phyloP scores from a whole-genome alignment of 2,113 vertebrate genomes.

The Guaruba guarouba region DNA sequence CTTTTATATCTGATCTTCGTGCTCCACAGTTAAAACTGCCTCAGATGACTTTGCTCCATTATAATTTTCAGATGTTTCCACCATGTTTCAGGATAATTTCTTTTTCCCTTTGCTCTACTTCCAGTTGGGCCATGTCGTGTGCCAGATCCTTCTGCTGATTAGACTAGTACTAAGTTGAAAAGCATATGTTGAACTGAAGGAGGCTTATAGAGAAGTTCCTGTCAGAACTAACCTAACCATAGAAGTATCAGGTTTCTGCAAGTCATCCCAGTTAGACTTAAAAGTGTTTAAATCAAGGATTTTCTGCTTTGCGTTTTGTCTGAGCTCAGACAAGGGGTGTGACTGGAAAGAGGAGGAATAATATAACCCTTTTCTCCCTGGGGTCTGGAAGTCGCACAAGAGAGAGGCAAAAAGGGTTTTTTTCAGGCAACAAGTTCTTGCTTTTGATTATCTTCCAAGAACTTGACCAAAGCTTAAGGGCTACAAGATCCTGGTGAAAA shows the following conservation, averaged over 20 bases:
- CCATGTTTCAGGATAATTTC: not conserved
- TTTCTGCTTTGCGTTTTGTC: not conserved
- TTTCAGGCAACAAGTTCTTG: not conserved
- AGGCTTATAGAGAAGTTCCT: not conserved
- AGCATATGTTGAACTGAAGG: not conserved
- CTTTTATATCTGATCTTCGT: not conserved
- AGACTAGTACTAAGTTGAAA: not conserved
- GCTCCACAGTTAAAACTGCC: not conserved
- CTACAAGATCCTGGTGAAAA: not conserved
- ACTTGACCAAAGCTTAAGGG: not conserved
- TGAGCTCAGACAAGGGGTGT: not conserved
- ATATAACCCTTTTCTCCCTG: not conserved
- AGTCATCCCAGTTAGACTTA: not conserved
- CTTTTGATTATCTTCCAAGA: not conserved
- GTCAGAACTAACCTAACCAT: not conserved
- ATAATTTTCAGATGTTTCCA: not conserved
- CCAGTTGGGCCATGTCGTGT: not conserved
- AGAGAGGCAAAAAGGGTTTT: not conserved
- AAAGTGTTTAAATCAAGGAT: not conserved
- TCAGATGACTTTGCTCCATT: not conserved
- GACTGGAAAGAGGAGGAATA: not conserved
- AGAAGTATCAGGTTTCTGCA: not conserved
- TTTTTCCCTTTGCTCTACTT: not conserved
- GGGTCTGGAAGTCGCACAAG: not conserved
- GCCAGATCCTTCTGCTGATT: not conserved